Conservation (phyloP, 2,113 vertebrate genomes). For the Hyperopisus bebe region DNA sequence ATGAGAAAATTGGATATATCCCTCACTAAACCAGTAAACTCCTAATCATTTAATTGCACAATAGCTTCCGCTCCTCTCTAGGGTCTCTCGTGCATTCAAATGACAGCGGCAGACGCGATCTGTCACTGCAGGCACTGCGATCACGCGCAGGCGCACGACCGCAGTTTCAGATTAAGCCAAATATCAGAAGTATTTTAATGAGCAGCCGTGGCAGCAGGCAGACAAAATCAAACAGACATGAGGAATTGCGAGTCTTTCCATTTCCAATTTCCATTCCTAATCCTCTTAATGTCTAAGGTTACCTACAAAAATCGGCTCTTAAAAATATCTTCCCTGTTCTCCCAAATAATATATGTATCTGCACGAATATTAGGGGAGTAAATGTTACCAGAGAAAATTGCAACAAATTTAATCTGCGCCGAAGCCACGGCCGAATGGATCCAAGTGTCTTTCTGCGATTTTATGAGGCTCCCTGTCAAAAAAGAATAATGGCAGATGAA, state of each 20-base stretch:
- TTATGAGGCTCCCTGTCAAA: constrained; percentile 32
- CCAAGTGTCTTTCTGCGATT: constrained; percentile 19
- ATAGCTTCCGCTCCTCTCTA: not conserved
- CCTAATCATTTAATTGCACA: not conserved
- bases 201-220: not conserved
- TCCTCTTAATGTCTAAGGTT: constrained; percentile 33
- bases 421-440: constrained; percentile 16
- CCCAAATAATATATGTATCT: constrained; percentile 33
- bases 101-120: not conserved
- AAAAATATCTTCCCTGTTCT: constrained; percentile 15
- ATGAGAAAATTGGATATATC: not conserved
- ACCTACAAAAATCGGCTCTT: constrained; percentile 23
- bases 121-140: not conserved
- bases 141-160: not conserved
- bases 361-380: constrained; percentile 7
- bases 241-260: not conserved
- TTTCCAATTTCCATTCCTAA: constrained; percentile 30
- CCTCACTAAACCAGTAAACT: not conserved
- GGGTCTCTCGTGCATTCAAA: not conserved
- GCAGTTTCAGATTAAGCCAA: not conserved
- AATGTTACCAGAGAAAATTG: constrained; percentile 26
- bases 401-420: constrained; percentile 21
- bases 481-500: constrained; percentile 27
- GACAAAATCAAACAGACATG: constrained; percentile 8
- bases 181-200: constrained; percentile 11